Conservation (phyloP, 2,113 vertebrate species). For the Regulus satrapa region DNA sequence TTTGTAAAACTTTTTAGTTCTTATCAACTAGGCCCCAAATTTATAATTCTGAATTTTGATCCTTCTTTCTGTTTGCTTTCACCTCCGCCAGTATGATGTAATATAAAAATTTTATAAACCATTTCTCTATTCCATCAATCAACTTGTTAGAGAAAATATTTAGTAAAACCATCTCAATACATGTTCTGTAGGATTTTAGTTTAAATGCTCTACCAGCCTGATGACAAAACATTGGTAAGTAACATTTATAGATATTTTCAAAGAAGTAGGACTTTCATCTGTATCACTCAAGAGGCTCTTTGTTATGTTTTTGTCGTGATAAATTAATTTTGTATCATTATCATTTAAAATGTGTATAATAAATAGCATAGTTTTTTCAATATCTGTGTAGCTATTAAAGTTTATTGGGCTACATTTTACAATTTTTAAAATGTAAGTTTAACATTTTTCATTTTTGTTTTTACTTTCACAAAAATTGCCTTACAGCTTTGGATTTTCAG, state of each 20-base stretch:
- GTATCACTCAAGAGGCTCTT: not conserved
- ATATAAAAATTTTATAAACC: not conserved
- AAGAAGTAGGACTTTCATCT: not conserved
- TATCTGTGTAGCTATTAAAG: not conserved
- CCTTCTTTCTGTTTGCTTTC: not conserved
- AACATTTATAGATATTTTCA: not conserved
- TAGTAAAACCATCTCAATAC: not conserved
- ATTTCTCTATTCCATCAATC: not conserved
- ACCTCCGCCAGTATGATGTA: not conserved
- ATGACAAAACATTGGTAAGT: not conserved
- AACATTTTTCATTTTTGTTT: too few relatives aligned
- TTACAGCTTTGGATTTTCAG: not conserved
- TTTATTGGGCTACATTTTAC: not conserved
- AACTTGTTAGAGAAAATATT: not conserved
- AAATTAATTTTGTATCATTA: not conserved
- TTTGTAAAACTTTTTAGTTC: fast-evolving
- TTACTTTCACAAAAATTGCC: not conserved
- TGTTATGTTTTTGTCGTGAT: not conserved
- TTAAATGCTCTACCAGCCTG: not conserved
- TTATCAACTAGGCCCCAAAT: not conserved
- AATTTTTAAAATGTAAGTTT: too few relatives aligned
- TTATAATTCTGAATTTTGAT: not conserved
- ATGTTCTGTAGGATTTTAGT: not conserved
- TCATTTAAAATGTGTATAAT: not conserved
- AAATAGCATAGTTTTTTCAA: not conserved